Percentiles rank a stretch among this genome's conserved stretches.
These are phyloP conservation scores for Ianthella basta DNA, from an alignment of 37 sponge, comb jelly and placozoan species.

Conservation along the genomic window DNA sequence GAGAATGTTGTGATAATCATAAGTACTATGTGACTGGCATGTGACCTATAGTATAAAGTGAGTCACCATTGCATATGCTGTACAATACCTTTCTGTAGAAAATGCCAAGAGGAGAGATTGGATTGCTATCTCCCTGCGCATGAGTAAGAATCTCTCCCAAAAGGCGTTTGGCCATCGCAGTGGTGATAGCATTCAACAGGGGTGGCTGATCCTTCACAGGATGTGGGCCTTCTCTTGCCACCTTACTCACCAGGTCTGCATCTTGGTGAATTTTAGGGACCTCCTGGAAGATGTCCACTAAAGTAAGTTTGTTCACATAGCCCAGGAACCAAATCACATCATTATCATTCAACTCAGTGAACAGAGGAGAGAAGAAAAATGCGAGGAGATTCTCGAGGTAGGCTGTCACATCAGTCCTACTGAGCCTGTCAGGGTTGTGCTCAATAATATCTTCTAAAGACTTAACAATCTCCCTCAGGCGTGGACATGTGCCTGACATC, in stretches of 20 bases:
- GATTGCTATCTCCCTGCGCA: not conserved
- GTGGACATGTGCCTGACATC: not conserved
- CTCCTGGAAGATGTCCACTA: not conserved
- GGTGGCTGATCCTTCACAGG: not conserved
- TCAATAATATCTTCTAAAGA: not conserved
- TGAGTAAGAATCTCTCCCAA: not conserved
- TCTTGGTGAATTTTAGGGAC: not conserved
- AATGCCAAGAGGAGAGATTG: not conserved
- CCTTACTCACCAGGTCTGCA: not conserved
- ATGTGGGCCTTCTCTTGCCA: not conserved
- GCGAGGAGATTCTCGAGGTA: slow-evolving; percentile 8
- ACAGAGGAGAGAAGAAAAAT: slow-evolving; percentile 52
- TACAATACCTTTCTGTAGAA: not conserved
- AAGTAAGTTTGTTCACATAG: slow-evolving; percentile 32
- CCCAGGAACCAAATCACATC: slow-evolving; percentile 64
- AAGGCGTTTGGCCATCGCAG: not conserved
- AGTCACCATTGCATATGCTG: too few relatives aligned
- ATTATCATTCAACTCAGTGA: slow-evolving; percentile 2
- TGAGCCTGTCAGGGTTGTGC: not conserved
- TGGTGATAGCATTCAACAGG: not conserved
- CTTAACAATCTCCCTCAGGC: not conserved
- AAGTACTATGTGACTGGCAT: too few relatives aligned
- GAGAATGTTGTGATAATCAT: too few relatives aligned
- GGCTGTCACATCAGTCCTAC: not conserved
- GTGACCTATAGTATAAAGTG: too few relatives aligned